Evolutionary conservation across 2,888 invertebrate species (phyloP), one percentile per base, ranked within the genome.

Genomic region (Pyralis farinalis): DNA sequence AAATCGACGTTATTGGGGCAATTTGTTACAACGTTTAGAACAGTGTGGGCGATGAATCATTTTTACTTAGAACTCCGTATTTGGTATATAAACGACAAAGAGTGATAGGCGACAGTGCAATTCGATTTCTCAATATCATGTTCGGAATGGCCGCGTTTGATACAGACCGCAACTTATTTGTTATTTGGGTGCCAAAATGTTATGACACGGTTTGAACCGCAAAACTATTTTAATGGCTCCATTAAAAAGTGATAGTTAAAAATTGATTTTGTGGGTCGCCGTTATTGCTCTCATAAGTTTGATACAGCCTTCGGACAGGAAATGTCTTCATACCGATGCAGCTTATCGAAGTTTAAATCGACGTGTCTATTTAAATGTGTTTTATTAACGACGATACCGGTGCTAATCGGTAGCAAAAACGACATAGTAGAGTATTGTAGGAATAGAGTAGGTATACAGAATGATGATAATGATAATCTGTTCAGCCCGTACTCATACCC

Each of bases 161-260:
- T 61, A 71, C 63, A 58, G 57, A 81, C 81, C 82, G 53, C 81
- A 80, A 73, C 66, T 61, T 72, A 81, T 82, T 78, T 76, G 75
- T 80, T 74, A 72, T 63, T 58, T 46, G 46, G 58, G 67, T 66
- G 71, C 73, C 77, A 74, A 81, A 82, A 75, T 75, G 67, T 75
- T 76, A 71, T 65, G 69, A 73, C 69, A 65, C 63, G 63, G 56
- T 69, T 61, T 58, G 49, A 71, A 82, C 81, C 82, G 76, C 83
- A 79, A 71, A 77, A 75, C 72, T 71, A 78, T 79, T 84, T 77
- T 80, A 79, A 83, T 79, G 75, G 71, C 63, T 71, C 74, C 78
- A 84, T 85, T 83, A 85, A 81, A 81, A 79, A 78, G 76, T 79
- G 84, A 83, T 82, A 81, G 82, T 78, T 61, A 84, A 83, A 83